phyloP scores from a whole-genome alignment of 2,888 invertebrate species.

The Pammene aurita region DNA sequence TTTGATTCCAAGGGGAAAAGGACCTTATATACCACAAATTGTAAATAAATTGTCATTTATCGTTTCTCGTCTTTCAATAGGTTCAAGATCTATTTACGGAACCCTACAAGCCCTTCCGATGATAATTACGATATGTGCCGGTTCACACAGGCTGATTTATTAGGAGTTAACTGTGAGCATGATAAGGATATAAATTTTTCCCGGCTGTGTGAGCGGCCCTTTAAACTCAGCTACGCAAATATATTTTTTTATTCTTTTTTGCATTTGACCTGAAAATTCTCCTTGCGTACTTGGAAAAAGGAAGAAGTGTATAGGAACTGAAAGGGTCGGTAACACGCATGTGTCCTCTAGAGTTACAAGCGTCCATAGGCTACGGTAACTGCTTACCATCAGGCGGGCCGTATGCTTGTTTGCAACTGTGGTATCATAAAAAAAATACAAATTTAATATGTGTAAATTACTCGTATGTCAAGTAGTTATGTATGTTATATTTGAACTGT shows the following conservation, averaged over 20 bases:
- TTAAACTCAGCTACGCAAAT: slow-evolving; percentile 3
- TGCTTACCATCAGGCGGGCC: no score
- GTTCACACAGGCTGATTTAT: slow-evolving; percentile 41
- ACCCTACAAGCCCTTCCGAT: slow-evolving; percentile 29
- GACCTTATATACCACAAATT: no score
- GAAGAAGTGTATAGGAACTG: background rate
- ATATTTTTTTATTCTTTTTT: background rate
- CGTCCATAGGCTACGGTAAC: no score
- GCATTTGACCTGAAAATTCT: background rate
- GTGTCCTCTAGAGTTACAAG: no score
- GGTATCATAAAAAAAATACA: no score
- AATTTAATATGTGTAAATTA: no score
- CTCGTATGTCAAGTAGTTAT: no score
- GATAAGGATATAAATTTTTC: slow-evolving; percentile 31
- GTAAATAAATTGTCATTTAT: no score
- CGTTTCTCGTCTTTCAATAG: no score
- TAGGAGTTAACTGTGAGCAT: slow-evolving; percentile 34
- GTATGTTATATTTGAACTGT: no score
- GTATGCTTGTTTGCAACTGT: no score
- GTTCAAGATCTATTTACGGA: background rate
- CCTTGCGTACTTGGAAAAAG: background rate
- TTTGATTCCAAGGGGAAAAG: no score
- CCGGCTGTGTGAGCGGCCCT: slow-evolving; percentile 11
- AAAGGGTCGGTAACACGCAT: background rate
- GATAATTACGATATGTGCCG: slow-evolving; percentile 37